Base-by-base conservation (phyloP, 2,797 vertebrate genomes). In the Sciurus vulgaris region DNA sequence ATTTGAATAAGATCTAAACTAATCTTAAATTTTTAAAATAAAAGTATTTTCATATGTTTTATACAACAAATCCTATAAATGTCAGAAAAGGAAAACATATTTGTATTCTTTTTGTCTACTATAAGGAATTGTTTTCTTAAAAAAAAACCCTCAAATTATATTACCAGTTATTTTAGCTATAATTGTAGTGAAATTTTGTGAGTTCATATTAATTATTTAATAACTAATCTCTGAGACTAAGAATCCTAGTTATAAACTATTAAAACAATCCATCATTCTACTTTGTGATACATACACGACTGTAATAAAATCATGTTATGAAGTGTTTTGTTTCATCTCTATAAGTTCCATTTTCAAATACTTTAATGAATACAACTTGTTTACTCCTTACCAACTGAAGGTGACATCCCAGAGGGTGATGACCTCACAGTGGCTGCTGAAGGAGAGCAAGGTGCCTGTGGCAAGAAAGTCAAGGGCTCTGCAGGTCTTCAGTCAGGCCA, bases 31-130 rank as follows among this genome's bases (percentile, higher is more conserved):
- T 96, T 96, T 97, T 79, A 83, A 18, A 63, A 0, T 77, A 41
- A 88, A 61, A 30, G 38, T 77, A n/a, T 30, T 95, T 97, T 70
- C 82, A 38, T 38, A 10, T 33, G 9, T 85, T 67, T 88, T 94
- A 67, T 89, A 54, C 56, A 30, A 0, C 30, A 94, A 87, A 86
- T 70, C 41, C 24, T 77, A 3, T 13, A 65, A 26, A 30, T 22
- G 41, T 87, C 41, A 92, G 63, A 91, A 95, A 87, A 79, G 47
- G 47, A 11, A 89, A 59, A 77, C 17, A 30, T 67, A 20, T 35
- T 24, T 79, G 4, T 18, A 56, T 38, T 92, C 14, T 78, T 9
- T 79, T 22, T 93, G 76, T 95, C 24, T 0, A 1, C 8, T 87
- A 59, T 33, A 95, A 67, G 18, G 47, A 72, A 17, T 79, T 95